Conservation (phyloP, 2,113 vertebrate genomes). For the Amia ocellicauda region DNA sequence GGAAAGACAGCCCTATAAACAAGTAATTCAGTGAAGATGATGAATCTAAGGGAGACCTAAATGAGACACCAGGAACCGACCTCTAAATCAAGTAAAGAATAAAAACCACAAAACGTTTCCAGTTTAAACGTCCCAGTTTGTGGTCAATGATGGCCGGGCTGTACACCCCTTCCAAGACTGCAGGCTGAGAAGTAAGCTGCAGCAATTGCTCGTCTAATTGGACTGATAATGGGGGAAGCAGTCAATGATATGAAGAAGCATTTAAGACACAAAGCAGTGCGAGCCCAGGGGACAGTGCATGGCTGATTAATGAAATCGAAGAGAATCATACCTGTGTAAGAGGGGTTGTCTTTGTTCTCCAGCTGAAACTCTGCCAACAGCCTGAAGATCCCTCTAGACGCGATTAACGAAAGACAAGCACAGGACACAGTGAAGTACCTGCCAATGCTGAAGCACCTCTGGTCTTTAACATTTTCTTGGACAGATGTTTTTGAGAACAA, state of each 20-base stretch:
- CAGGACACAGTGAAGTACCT: neutral
- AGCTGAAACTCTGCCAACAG: slow-evolving; percentile 87
- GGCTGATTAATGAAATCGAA: slow-evolving; percentile 1
- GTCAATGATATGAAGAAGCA: neutral
- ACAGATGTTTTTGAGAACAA: neutral
- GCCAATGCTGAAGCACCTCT: neutral
- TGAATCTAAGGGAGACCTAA: no score
- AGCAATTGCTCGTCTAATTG: no score
- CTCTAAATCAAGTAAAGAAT: no score
- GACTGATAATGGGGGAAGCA: slow-evolving; percentile 9
- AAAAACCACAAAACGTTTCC: no score
- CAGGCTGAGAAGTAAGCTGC: no score
- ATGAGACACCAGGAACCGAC: no score
- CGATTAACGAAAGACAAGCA: slow-evolving; percentile 6
- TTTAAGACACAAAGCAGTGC: neutral
- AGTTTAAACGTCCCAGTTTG: no score
- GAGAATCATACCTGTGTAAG: slow-evolving; percentile 69
- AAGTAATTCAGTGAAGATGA: no score
- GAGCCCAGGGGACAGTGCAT: neutral
- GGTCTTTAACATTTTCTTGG: no score
- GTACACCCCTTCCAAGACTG: no score
- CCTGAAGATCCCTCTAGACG: slow-evolving; percentile 86
- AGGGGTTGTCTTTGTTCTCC: slow-evolving; percentile 88
- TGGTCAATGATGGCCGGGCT: no score
- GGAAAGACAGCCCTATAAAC: slow-evolving; percentile 86